phyloP scores from a whole-genome alignment of 2,113 vertebrate genomes.

The Oxygymnocypris stewartii region DNA sequence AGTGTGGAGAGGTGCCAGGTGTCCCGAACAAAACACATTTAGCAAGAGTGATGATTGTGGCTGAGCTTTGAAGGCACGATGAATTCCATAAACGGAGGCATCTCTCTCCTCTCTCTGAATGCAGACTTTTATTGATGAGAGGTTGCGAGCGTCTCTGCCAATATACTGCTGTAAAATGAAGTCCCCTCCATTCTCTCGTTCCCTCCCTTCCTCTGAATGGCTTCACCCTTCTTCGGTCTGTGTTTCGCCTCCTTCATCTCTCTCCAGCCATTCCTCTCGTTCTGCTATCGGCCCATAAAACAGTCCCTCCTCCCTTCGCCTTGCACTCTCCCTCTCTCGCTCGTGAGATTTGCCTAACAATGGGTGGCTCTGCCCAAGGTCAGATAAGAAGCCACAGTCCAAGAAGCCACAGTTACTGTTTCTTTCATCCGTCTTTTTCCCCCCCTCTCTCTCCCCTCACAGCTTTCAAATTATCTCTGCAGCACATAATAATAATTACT shows the following conservation, averaged over 20 bases:
- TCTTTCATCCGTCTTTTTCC: slow-evolving; percentile 76
- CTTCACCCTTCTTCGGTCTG: slow-evolving; percentile 46
- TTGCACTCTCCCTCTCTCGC: slow-evolving; percentile 62
- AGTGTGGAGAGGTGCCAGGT: slow-evolving; percentile 48
- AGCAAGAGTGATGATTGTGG: slow-evolving; percentile 32
- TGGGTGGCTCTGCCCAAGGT: slow-evolving; percentile 83
- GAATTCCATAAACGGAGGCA: slow-evolving; percentile 12
- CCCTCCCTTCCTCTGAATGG: slow-evolving; percentile 45
- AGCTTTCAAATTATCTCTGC: slow-evolving; percentile 82
- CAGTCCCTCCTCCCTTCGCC: slow-evolving; percentile 62
- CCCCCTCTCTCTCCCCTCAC: slow-evolving; percentile 71
- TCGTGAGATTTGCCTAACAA: slow-evolving; percentile 85
- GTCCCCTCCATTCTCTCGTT: slow-evolving; percentile 50
- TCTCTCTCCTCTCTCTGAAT: slow-evolving; percentile 24
- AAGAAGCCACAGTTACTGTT: slow-evolving; percentile 78
- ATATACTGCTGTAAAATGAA: slow-evolving; percentile 51
- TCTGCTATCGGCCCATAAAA: slow-evolving; percentile 72
- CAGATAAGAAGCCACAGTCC: slow-evolving; percentile 82
- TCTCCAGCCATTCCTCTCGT: slow-evolving; percentile 55
- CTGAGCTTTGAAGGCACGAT: slow-evolving; percentile 16
- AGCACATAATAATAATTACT: slow-evolving; percentile 86
- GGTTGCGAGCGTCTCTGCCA: slow-evolving; percentile 29
- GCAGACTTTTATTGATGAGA: slow-evolving; percentile 50
- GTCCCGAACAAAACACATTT: slow-evolving; percentile 49
- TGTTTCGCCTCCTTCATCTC: slow-evolving; percentile 53